Evolutionary conservation across 2,797 vertebrate species (phyloP), one percentile per base, ranked within the genome.

Genomic region (Lepus oiostolus): DNA sequence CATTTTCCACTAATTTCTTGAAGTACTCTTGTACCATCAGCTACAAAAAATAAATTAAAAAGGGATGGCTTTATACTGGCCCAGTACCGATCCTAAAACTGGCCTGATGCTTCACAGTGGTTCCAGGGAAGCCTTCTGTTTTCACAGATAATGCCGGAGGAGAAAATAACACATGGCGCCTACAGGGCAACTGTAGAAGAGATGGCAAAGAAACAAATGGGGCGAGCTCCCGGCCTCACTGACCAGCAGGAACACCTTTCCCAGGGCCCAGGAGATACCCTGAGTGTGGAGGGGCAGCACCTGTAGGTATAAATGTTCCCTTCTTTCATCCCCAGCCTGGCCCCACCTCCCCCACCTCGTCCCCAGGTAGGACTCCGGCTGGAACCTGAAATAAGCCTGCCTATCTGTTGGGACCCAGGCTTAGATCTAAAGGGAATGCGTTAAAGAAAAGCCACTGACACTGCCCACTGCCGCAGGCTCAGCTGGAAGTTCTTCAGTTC

Each of bases 241-340:
- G 11, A 54, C 30, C 13, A 5, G 7, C 2, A 76, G 30, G 6
- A 17, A 38, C 13, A 28, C 24, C 5, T 17, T 79, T 7, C 13
- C 32, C 72, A 13, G 4, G 35, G 16, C 5, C 17, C 8, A 7
- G 5, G 19, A 6, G 13, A 72, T 35, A 65, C 2, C n/a, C 32
- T 0, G 21, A 7, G 2, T 12, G 12, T 30, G 22, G 19, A 7
- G 52, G 26, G 17, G 24, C 62, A 7, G 8, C 0, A 2, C 50
- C 7, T 32, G n/a, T 60, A 0, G 60, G 28, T n/a, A 47, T 11
- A n/a, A 70, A 50, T 11, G 1, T 32, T 26, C 35, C 35, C 8
- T 5, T 22, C 68, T 30, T 3, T 50, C 24, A 19, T 63, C 68
- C 68, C 6, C 38, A 72, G 21, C 35, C 21, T 21, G 0, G 19